A percentile compares a stretch with the other conserved stretches of the same genome.
Conservation (phyloP, 2,113 vertebrate species). For the Globicephala melas region DNA sequence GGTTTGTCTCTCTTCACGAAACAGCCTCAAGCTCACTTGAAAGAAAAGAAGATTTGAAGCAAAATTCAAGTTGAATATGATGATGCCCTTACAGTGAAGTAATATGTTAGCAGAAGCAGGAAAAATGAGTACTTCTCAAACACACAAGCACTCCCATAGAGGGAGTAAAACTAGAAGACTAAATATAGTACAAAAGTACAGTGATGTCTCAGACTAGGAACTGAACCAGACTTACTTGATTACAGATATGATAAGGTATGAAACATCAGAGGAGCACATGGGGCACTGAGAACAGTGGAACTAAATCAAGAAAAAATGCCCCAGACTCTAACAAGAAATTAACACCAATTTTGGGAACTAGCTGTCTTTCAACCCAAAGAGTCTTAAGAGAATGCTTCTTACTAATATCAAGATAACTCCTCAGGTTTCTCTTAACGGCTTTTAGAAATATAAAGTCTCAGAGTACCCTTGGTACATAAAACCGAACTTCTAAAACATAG, state of each 20-base stretch:
- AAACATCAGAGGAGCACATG: not conserved
- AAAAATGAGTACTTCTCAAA: not conserved
- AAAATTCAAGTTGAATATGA: constrained; percentile 12
- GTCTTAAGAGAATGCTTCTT: not conserved
- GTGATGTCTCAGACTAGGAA: not conserved
- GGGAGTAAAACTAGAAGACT: not conserved
- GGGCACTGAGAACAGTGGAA: not conserved
- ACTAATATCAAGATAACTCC: not conserved
- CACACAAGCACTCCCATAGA: not conserved
- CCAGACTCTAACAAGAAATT: not conserved
- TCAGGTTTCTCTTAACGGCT: not conserved
- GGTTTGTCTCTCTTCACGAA: not conserved
- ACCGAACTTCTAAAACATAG: not conserved
- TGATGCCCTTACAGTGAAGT: not conserved
- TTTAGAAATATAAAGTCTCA: constrained; percentile 5
- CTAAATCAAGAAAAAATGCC: not conserved
- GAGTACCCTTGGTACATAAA: not conserved
- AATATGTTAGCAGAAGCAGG: not conserved
- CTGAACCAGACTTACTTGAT: not conserved
- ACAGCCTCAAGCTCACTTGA: not conserved
- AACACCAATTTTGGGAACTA: not conserved
- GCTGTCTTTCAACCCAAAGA: not conserved
- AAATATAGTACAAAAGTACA: not conserved
- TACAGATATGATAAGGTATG: not conserved
- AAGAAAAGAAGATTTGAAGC: not conserved